Evolutionary conservation across 23 tunicate genomes (phyloP).

Genomic region (Ciona savignyi): DNA sequence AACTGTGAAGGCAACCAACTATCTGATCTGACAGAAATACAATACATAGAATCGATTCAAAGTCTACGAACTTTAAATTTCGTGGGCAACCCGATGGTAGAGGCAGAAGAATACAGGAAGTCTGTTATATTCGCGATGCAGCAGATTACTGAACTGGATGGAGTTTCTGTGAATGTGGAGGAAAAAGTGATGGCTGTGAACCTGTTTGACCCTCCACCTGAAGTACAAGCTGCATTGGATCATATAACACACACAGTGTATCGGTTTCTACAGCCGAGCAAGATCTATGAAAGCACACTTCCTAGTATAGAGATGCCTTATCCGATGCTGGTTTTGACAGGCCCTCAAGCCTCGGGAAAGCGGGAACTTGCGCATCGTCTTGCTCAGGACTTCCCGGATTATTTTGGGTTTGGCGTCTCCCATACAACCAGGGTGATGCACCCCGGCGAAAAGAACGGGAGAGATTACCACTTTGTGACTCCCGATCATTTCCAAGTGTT

Average conservation of each 20-base stretch:
- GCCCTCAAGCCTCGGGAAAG: constrained; percentile 86
- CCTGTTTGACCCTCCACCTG: constrained; percentile 78
- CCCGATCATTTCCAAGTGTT: constrained; percentile 72
- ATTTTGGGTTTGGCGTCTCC: constrained; percentile 82
- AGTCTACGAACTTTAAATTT: constrained; percentile 43
- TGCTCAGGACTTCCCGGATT: constrained; percentile 85
- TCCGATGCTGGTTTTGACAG: constrained; percentile 86
- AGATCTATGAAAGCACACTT: constrained; percentile 84
- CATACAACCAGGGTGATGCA: constrained; percentile 68
- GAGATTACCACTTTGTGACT: constrained; percentile 79
- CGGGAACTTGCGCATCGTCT: constrained; percentile 82
- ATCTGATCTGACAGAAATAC: constrained; percentile 42
- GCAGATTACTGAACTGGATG: constrained; percentile 61
- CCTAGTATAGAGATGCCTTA: constrained; percentile 93
- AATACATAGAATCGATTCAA: constrained; percentile 25
- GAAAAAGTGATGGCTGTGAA: constrained; percentile 84
- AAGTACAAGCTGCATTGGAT: constrained; percentile 89
- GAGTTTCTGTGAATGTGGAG: constrained; percentile 22
- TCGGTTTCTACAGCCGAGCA: constrained; percentile 78
- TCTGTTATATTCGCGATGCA: constrained; percentile 69
- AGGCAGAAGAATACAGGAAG: constrained; percentile 67
- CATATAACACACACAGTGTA: constrained; percentile 95
- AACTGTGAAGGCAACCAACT: constrained; percentile 69
- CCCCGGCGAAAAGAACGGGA: constrained; percentile 71
- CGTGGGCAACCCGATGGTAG: constrained; percentile 34